phyloP scores from a whole-genome alignment of 2,797 vertebrate species.

The Kryptopterus vitreolus region DNA sequence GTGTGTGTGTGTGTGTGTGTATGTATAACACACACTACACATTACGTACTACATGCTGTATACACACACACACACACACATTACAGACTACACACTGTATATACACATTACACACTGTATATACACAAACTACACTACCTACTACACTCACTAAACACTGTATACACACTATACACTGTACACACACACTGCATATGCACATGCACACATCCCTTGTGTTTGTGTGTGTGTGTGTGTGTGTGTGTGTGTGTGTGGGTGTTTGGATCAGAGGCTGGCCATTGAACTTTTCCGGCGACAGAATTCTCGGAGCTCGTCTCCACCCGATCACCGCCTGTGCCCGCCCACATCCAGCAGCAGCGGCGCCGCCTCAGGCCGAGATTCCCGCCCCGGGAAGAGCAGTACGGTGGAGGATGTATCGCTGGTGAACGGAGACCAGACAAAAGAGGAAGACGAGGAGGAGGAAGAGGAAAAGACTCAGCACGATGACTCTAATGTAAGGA shows the following conservation, averaged over 20 bases:
- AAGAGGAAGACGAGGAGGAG: conserved; percentile 75
- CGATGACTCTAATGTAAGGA: conserved; percentile 90
- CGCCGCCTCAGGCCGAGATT: conserved; percentile 80
- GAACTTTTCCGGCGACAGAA: conserved; percentile 92
- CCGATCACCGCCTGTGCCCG: conserved; percentile 81
- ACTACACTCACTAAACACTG: not conserved
- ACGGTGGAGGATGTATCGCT: conserved; percentile 75
- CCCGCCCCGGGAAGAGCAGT: conserved; percentile 73
- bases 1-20: too few relatives aligned
- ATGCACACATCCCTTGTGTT: too few relatives aligned
- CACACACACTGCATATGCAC: not conserved
- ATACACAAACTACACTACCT: too few relatives aligned
- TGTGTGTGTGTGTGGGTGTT: conserved; percentile 1
- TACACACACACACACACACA: too few relatives aligned
- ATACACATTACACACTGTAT: not conserved
- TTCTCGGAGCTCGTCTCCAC: conserved; percentile 88
- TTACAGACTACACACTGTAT: too few relatives aligned
- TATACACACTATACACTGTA: too few relatives aligned
- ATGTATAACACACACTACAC: not conserved
- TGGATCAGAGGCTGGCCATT: conserved; percentile 88
- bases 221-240: not conserved
- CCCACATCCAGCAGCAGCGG: conserved; percentile 40
- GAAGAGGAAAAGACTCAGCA: conserved; percentile 84
- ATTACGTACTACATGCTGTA: too few relatives aligned
- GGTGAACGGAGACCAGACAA: conserved; percentile 65